phyloP scores from a whole-genome alignment of 2,888 invertebrate species.

The Parapristionchus giblindavisi region DNA sequence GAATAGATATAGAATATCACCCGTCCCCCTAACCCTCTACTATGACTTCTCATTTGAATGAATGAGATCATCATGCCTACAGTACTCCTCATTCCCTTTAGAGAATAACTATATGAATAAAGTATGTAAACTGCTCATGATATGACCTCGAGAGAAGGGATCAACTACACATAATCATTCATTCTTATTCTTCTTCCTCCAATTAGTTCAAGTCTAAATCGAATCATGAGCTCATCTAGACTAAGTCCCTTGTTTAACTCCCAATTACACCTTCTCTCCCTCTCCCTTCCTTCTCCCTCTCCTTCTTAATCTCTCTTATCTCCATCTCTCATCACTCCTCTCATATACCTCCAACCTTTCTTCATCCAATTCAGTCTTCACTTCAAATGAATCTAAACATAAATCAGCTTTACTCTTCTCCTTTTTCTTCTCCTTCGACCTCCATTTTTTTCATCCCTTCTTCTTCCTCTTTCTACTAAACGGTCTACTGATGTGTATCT shows the following conservation, averaged over 20 bases:
- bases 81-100: no score
- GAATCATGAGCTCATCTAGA: no score
- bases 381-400: slow-evolving; percentile 9
- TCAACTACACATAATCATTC: no score
- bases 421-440: background rate
- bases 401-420: slow-evolving; percentile 8
- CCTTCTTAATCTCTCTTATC: slow-evolving; percentile 19
- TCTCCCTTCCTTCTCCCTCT: background rate
- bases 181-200: background rate
- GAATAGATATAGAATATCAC: no score
- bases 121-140: no score
- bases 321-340: background rate
- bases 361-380: background rate
- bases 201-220: slow-evolving; percentile 1
- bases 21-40: no score
- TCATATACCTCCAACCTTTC: no score
- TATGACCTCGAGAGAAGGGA: background rate
- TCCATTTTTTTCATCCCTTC: background rate
- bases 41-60: no score
- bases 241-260: background rate
- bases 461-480: background rate
- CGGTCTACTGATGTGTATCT: background rate
- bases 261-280: background rate
- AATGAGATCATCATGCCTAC: no score
- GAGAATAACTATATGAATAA: no score